These are phyloP conservation scores for Gari tellinella DNA, from an alignment of 2,888 invertebrate species.

Conservation along the genomic window DNA sequence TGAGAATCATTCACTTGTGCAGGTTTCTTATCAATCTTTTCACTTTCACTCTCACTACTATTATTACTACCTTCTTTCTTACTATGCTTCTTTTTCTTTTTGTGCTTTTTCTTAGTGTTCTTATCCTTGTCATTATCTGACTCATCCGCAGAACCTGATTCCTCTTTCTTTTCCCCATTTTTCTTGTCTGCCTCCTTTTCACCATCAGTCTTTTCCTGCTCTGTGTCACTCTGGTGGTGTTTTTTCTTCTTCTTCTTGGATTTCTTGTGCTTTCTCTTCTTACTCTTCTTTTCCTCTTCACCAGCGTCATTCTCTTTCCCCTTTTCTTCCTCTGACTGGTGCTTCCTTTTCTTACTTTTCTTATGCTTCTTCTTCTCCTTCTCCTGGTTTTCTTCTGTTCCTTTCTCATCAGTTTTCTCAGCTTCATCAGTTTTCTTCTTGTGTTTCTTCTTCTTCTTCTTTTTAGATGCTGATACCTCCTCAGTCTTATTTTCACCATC, in stretches of 20 bases:
- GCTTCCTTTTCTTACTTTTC: constrained; percentile 58
- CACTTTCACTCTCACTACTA: constrained; percentile 44
- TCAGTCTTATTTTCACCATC: constrained; percentile 51
- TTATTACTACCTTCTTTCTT: constrained; percentile 41
- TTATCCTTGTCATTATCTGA: constrained; percentile 49
- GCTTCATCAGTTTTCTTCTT: constrained; percentile 35
- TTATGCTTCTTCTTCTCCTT: constrained; percentile 58
- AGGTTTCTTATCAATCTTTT: constrained; percentile 35
- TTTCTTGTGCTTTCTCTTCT: constrained; percentile 65
- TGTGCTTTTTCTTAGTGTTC: constrained; percentile 48
- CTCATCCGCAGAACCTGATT: constrained; percentile 53
- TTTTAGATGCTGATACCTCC: constrained; percentile 40
- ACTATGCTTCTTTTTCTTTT: constrained; percentile 45
- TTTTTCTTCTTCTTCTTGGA: constrained; percentile 64
- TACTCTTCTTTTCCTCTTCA: constrained; percentile 63
- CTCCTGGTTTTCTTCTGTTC: constrained; percentile 40
- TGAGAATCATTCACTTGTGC: constrained; percentile 26
- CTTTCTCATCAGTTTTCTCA: constrained; percentile 14
- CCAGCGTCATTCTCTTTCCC: constrained; percentile 52
- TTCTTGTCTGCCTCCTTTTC: constrained; percentile 41
- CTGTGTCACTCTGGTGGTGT: constrained; percentile 47
- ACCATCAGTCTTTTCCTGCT: constrained; percentile 39
- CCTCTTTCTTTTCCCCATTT: constrained; percentile 32
- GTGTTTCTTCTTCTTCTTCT: constrained; percentile 41
- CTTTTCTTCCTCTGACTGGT: constrained; percentile 53